phyloP scores from a whole-genome alignment of 2,113 vertebrate species.

The Lontra canadensis region DNA sequence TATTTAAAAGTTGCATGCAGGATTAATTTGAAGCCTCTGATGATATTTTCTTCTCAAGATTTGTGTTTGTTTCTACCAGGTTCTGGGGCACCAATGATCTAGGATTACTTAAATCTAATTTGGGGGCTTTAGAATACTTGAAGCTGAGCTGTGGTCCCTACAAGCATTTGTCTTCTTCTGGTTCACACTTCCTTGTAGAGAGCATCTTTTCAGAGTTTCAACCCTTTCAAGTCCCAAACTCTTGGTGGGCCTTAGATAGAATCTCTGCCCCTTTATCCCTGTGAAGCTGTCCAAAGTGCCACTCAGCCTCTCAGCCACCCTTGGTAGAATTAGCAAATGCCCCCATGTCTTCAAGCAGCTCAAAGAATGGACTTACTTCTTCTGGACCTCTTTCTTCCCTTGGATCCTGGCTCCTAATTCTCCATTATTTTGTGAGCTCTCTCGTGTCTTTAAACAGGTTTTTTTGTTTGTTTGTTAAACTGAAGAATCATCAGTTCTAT shows the following conservation, averaged over 20 bases:
- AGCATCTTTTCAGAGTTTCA: background rate
- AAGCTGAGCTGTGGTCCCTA: background rate
- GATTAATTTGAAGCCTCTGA: background rate
- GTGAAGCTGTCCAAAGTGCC: background rate
- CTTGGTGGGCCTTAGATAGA: background rate
- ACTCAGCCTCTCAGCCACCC: background rate
- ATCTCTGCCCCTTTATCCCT: background rate
- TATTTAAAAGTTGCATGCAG: background rate
- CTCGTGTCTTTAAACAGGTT: background rate
- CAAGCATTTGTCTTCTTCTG: background rate
- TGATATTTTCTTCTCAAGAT: background rate
- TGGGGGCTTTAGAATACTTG: background rate
- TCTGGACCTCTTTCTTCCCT: background rate
- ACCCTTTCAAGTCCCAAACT: background rate
- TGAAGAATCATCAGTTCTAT: background rate
- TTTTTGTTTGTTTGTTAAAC: background rate
- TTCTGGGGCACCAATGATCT: background rate
- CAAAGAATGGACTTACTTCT: background rate
- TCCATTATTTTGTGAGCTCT: background rate
- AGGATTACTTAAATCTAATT: background rate
- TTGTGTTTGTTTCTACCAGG: background rate
- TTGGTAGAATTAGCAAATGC: background rate
- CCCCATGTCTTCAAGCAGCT: background rate
- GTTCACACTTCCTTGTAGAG: background rate
- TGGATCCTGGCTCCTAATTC: background rate